Conservation (phyloP, 2,888 invertebrate species). For the Melanostoma scalare region DNA sequence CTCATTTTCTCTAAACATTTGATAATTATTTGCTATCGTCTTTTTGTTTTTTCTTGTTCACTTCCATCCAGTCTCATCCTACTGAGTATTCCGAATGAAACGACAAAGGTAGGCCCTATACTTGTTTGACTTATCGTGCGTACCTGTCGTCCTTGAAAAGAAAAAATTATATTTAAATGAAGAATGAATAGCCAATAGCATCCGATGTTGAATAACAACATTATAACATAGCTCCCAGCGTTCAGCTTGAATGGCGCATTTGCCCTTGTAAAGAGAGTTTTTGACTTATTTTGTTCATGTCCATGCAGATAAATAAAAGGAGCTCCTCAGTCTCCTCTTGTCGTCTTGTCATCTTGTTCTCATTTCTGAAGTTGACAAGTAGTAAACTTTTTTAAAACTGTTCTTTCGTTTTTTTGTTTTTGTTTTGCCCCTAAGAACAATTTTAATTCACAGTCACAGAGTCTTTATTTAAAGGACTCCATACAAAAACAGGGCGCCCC, state of each 20-base stretch:
- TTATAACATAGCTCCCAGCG: neutral
- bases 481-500: constrained; percentile 8
- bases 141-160: neutral
- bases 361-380: constrained; percentile 20
- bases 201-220: no score
- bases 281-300: constrained; percentile 11
- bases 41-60: neutral
- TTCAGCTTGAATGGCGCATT: constrained; percentile 7
- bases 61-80: neutral
- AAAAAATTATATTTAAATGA: constrained; percentile 1
- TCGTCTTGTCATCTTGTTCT: neutral
- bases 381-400: constrained; percentile 9
- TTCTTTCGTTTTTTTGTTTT: constrained; percentile 9
- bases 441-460: constrained; percentile 46
- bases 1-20: constrained; percentile 29
- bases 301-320: neutral
- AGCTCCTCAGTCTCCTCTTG: constrained; percentile 1
- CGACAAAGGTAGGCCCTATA: neutral
- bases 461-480: constrained; percentile 27
- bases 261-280: constrained; percentile 15
- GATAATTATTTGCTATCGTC: constrained; percentile 28
- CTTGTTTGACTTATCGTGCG: constrained; percentile 5
- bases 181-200: neutral
- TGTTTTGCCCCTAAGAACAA: constrained; percentile 30
- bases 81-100: no score